Conservation (phyloP, 2,888 invertebrate species). For the Cryptus armator region DNA sequence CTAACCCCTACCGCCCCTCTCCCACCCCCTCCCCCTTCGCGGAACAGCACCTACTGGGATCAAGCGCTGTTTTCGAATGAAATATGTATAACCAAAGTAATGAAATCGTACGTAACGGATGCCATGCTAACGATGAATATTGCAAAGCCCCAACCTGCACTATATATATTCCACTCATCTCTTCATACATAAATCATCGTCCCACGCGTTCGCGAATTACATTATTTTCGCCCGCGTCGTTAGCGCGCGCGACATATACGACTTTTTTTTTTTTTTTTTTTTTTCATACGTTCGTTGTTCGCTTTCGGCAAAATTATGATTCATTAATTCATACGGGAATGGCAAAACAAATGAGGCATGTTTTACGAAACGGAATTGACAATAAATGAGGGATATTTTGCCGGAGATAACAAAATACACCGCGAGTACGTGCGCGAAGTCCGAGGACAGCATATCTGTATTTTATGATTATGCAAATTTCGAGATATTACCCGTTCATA, state of each 20-base stretch:
- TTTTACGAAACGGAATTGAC: too few relatives aligned
- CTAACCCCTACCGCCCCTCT: neutral
- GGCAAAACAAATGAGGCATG: neutral
- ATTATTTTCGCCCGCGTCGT: neutral
- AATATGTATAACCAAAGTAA: conserved; percentile 55
- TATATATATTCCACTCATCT: conserved; percentile 6
- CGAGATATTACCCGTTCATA: too few relatives aligned
- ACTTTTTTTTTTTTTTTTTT: neutral
- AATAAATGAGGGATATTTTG: too few relatives aligned
- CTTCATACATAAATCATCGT: conserved; percentile 30
- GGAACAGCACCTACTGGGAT: conserved; percentile 2
- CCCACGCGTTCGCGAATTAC: neutral
- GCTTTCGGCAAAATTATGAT: too few relatives aligned
- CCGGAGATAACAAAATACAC: too few relatives aligned
- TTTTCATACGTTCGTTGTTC: neutral
- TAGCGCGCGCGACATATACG: neutral
- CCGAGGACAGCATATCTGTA: too few relatives aligned
- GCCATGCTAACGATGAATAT: conserved; percentile 30
- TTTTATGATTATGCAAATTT: too few relatives aligned
- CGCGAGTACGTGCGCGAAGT: too few relatives aligned
- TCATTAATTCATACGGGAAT: neutral
- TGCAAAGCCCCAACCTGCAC: conserved; percentile 2
- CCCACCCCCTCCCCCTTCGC: neutral
- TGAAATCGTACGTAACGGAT: conserved; percentile 45
- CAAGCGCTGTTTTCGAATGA: conserved; percentile 25